phyloP scores from a whole-genome alignment of 1,140 invertebrate species.

The Drosophila equinoxialis region DNA sequence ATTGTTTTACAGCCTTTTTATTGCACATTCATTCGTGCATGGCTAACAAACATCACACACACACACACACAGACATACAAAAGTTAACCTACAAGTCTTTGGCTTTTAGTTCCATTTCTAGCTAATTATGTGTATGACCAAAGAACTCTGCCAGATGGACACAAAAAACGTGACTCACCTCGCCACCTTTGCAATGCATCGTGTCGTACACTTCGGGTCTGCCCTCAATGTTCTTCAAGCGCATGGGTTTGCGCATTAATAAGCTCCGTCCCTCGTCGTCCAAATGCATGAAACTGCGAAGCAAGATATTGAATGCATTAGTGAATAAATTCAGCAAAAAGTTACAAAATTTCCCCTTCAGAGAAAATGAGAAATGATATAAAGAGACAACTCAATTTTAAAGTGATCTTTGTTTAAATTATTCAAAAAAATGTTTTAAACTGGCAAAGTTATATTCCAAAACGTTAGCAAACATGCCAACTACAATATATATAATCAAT shows the following conservation, averaged over 20 bases:
- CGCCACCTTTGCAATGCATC: conserved; percentile 84
- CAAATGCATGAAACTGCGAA: conserved; percentile 77
- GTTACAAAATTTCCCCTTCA: no score
- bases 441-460: no score
- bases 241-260: conserved; percentile 85
- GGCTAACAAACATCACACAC: background rate
- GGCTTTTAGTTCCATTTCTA: conserved; percentile 28
- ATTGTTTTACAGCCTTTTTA: conserved; percentile 77
- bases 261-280: conserved; percentile 77
- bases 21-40: conserved; percentile 55
- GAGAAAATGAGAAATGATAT: no score
- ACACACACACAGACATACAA: background rate
- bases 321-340: no score
- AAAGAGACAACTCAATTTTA: no score
- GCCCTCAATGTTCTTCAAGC: conserved; percentile 85
- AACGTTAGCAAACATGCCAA: no score
- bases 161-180: conserved; percentile 83
- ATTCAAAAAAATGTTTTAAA: no score
- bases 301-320: conserved; percentile 1
- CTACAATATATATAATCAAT: no score
- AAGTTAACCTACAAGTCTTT: background rate
- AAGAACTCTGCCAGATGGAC: conserved; percentile 15
- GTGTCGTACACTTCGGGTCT: conserved; percentile 86
- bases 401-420: no score
- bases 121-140: conserved; percentile 56